Evolutionary conservation across 2,113 vertebrate species (phyloP).

Genomic region (Uria lomvia): DNA sequence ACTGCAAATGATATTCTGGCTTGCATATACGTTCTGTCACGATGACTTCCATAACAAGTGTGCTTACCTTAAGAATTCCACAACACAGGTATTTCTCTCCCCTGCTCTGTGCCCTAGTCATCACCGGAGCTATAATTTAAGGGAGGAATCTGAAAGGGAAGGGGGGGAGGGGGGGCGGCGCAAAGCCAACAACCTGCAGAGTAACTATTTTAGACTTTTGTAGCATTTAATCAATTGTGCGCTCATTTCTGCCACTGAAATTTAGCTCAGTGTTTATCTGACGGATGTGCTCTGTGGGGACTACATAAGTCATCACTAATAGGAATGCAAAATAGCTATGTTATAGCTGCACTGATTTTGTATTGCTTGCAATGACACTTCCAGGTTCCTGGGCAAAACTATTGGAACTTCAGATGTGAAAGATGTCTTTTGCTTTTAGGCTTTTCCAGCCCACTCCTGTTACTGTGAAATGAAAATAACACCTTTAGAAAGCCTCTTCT

Average conservation of each 20-base stretch:
- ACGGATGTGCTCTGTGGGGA: neutral
- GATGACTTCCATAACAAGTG: neutral
- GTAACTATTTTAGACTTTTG: neutral
- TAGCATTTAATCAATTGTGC: neutral
- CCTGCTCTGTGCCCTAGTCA: neutral
- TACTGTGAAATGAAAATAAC: neutral
- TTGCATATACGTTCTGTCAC: neutral
- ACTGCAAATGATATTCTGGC: neutral
- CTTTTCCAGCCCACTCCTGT: neutral
- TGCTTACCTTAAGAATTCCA: neutral
- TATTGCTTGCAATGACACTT: neutral
- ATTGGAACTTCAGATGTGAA: neutral
- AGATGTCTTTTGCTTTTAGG: neutral
- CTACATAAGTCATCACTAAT: neutral
- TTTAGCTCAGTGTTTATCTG: neutral
- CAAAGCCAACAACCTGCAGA: neutral
- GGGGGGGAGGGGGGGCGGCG: rapidly evolving
- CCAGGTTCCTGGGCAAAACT: neutral
- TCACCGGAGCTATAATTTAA: neutral
- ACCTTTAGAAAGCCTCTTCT: neutral
- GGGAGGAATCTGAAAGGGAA: neutral
- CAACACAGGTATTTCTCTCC: neutral
- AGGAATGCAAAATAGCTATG: neutral
- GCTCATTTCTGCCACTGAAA: neutral
- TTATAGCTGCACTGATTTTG: neutral